These are phyloP conservation scores for Steatornis caripensis DNA, from an alignment of 2,113 vertebrate genomes.

Conservation along the genomic window DNA sequence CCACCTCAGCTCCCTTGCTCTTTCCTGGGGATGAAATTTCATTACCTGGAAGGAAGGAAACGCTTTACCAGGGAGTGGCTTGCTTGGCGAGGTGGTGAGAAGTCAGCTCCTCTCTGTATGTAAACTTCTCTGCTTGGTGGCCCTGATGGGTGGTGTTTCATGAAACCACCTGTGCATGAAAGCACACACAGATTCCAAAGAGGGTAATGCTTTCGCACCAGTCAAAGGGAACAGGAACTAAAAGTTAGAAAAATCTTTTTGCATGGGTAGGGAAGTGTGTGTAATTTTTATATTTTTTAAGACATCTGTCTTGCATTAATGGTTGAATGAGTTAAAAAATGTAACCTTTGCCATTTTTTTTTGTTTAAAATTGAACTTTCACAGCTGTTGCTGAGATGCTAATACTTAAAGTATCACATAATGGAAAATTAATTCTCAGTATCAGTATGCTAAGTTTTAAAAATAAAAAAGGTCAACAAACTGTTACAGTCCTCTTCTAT, in stretches of 20 bases:
- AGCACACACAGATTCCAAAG: neutral
- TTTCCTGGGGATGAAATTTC: accelerated
- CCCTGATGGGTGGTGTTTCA: accelerated
- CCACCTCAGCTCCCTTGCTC: neutral
- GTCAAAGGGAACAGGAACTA: neutral
- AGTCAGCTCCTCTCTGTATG: neutral
- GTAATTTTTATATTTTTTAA: neutral
- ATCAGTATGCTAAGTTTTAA: neutral
- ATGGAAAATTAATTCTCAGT: neutral
- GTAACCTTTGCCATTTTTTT: neutral
- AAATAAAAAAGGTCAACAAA: neutral
- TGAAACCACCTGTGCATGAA: neutral
- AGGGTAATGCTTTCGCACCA: neutral
- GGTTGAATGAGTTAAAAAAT: neutral
- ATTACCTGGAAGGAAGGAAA: neutral
- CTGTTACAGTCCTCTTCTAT: neutral
- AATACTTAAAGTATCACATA: neutral
- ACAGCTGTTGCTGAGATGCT: neutral
- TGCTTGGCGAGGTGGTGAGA: neutral
- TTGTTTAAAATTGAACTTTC: neutral
- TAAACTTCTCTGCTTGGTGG: neutral
- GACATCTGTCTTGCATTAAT: neutral
- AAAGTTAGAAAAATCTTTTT: neutral
- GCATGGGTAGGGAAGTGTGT: neutral
- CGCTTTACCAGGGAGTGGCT: neutral